phyloP scores from a whole-genome alignment of 2,888 invertebrate genomes.

The Rhamnusium bicolor region DNA sequence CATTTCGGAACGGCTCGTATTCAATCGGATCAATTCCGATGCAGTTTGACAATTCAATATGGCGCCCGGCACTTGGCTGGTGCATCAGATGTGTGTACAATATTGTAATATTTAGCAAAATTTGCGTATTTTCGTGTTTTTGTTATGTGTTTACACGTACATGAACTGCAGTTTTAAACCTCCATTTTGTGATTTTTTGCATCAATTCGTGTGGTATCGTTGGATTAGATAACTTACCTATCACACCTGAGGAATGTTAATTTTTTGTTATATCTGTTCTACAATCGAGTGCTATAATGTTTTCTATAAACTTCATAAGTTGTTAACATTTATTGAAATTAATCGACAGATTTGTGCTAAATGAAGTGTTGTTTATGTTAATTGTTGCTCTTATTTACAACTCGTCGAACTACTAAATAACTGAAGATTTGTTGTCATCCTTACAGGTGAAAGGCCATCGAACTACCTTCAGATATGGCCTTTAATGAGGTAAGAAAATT shows the following conservation, averaged over 20 bases:
- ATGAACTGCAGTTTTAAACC: slow-evolving; percentile 55
- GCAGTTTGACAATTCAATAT: slow-evolving; percentile 63
- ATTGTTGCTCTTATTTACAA: slow-evolving; percentile 34
- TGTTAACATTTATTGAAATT: slow-evolving; percentile 38
- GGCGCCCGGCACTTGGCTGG: slow-evolving; percentile 62
- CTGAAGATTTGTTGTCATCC: slow-evolving; percentile 54
- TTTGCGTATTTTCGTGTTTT: slow-evolving; percentile 25
- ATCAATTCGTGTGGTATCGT: neutral
- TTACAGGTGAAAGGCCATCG: slow-evolving; percentile 72
- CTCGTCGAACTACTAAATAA: slow-evolving; percentile 22
- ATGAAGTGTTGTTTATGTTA: slow-evolving; percentile 41
- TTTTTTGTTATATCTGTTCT: slow-evolving; percentile 78
- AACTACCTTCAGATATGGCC: slow-evolving; percentile 80
- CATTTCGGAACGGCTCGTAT: neutral
- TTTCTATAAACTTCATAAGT: slow-evolving; percentile 38
- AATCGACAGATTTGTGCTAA: slow-evolving; percentile 34
- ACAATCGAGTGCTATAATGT: slow-evolving; percentile 74
- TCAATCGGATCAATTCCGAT: slow-evolving; percentile 1
- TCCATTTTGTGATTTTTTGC: neutral
- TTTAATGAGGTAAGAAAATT: slow-evolving; percentile 80
- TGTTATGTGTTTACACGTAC: slow-evolving; percentile 25
- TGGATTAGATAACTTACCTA: slow-evolving; percentile 29
- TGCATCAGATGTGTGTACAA: slow-evolving; percentile 59
- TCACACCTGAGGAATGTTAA: slow-evolving; percentile 80
- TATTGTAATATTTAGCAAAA: slow-evolving; percentile 46